Percentiles rank a stretch among this genome's conserved stretches.
phyloP scores from a whole-genome alignment of 2,888 invertebrate species.

The Mimachlamys varia region DNA sequence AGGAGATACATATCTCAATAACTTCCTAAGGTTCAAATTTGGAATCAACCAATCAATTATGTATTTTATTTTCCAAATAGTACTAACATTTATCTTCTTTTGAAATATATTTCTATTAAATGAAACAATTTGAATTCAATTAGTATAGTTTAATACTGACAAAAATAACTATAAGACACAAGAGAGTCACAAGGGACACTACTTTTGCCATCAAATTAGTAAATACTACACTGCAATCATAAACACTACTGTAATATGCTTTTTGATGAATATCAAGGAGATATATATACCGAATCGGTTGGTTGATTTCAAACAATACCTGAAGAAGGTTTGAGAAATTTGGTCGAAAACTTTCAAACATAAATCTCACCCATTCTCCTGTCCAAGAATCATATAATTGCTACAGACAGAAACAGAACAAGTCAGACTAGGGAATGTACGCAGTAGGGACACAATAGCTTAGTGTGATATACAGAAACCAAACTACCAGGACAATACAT shows the following conservation, averaged over 20 bases:
- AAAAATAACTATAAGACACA: background rate
- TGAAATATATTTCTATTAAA: no score
- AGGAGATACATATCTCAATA: background rate
- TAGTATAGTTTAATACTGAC: background rate
- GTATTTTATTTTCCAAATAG: background rate
- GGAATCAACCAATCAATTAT: background rate
- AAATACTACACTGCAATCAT: no score
- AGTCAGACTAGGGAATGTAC: background rate
- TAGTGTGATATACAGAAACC: background rate
- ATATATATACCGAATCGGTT: background rate
- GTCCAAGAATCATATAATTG: conserved; percentile 31
- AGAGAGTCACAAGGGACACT: no score
- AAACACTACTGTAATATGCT: no score
- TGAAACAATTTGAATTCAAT: background rate
- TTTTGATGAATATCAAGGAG: no score
- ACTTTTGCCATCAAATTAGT: no score
- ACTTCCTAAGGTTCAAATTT: background rate
- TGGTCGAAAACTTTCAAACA: conserved; percentile 12
- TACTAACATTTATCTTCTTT: no score
- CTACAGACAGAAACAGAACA: conserved; percentile 10
- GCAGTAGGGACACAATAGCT: background rate
- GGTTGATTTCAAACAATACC: background rate
- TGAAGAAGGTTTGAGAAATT: background rate
- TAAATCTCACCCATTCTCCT: conserved; percentile 17
- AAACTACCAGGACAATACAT: background rate